phyloP scores from a whole-genome alignment of 2,888 invertebrate species.

The Leucophenga maculata region DNA sequence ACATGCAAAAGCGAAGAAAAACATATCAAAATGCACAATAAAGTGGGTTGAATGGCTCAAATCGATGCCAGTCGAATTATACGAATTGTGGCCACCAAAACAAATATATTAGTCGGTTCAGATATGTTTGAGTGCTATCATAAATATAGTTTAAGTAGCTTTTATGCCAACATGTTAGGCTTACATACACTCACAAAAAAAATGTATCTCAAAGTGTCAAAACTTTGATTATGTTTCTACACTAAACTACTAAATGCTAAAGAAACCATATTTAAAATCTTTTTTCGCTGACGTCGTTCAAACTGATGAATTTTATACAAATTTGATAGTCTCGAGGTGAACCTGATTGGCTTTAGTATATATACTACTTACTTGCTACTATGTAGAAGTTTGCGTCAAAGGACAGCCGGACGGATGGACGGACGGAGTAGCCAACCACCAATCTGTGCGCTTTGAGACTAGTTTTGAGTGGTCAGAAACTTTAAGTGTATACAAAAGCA shows the following conservation, averaged over 20 bases:
- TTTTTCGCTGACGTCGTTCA: constrained; percentile 57
- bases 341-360: constrained; percentile 53
- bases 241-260: not conserved
- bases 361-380: constrained; percentile 2
- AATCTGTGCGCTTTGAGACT: not conserved
- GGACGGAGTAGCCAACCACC: not conserved
- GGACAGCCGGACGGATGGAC: not conserved
- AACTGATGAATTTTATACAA: constrained; percentile 57
- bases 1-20: not conserved
- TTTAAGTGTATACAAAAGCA: not conserved
- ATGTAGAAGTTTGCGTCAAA: constrained; percentile 13
- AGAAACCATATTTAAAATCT: not conserved
- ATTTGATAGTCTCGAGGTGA: constrained; percentile 65
- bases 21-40: not conserved
- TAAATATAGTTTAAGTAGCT: not conserved
- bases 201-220: not conserved
- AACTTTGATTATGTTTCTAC: not conserved
- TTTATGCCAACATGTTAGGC: not conserved
- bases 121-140: not conserved
- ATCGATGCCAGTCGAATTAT: not conserved
- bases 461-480: constrained; percentile 17
- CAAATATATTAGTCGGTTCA: not conserved
- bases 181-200: too few species aligned
- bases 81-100: not conserved
- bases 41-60: constrained; percentile 1